phyloP scores from a whole-genome alignment of 2,888 invertebrate species.

The Sepioteuthis lessoniana region DNA sequence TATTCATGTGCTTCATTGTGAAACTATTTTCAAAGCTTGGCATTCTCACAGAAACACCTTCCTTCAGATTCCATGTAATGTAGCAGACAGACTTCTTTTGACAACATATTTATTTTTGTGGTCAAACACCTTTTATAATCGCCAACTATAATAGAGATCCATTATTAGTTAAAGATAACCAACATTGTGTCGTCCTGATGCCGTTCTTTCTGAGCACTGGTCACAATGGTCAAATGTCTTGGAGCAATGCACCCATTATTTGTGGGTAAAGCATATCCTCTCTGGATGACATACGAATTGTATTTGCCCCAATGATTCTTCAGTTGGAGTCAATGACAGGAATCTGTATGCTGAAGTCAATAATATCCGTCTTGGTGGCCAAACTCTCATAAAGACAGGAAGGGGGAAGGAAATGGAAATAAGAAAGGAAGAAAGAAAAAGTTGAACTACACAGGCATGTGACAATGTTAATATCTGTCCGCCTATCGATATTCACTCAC shows the following conservation, averaged over 20 bases:
- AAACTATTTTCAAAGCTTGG: neutral
- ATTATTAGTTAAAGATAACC: constrained; percentile 33
- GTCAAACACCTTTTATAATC: constrained; percentile 23
- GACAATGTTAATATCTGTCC: too few relatives aligned
- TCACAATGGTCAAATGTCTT: constrained; percentile 33
- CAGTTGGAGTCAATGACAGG: neutral
- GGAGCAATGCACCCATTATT: neutral
- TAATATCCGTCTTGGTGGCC: neutral
- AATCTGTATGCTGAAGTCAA: neutral
- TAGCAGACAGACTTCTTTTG: neutral
- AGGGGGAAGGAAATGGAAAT: neutral
- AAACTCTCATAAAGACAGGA: neutral
- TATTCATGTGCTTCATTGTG: neutral
- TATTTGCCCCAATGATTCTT: neutral
- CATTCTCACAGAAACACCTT: neutral
- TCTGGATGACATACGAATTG: constrained; percentile 5
- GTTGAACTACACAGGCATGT: neutral
- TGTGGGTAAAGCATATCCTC: neutral
- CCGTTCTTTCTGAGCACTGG: neutral
- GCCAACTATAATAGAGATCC: neutral
- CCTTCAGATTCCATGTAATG: neutral
- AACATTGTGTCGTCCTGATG: neutral
- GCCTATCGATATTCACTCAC: too few relatives aligned
- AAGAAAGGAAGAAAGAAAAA: neutral
- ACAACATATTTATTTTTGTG: constrained; percentile 33